These are phyloP conservation scores for Propithecus deckenii DNA, from an alignment of 2,797 vertebrate genomes.

Conservation along the genomic window DNA sequence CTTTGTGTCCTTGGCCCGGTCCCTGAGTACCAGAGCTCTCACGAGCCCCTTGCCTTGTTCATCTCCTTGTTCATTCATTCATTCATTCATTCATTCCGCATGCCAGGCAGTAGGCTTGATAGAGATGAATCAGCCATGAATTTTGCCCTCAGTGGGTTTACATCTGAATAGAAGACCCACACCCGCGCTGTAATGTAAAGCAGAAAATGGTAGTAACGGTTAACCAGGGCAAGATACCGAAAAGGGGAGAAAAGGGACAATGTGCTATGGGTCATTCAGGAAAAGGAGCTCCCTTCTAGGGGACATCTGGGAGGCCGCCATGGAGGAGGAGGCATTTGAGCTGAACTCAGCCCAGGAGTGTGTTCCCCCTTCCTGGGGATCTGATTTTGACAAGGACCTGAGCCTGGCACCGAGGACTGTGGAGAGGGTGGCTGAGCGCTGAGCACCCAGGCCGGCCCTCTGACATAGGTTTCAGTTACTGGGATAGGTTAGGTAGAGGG, in stretches of 20 bases:
- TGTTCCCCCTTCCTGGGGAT: background rate
- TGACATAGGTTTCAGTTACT: background rate
- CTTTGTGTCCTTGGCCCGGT: background rate
- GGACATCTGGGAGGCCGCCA: background rate
- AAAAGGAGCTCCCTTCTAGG: background rate
- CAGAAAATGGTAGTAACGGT: background rate
- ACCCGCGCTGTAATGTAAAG: background rate
- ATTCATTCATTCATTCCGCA: background rate
- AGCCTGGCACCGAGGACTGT: background rate
- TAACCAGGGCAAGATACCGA: background rate
- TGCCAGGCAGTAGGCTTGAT: background rate
- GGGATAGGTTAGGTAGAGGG: background rate
- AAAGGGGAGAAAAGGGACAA: background rate
- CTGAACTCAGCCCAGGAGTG: background rate
- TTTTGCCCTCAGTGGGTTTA: background rate
- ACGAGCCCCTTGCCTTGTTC: background rate
- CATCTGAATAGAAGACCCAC: background rate
- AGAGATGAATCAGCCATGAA: background rate
- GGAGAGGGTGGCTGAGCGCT: accelerated
- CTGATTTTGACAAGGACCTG: background rate
- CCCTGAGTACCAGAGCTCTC: background rate
- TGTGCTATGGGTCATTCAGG: background rate
- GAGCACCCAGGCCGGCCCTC: no score
- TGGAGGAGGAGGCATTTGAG: background rate
- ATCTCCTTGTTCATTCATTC: background rate